These are phyloP conservation scores for Aquatica leii DNA, from an alignment of 2,888 invertebrate species.

Conservation along the genomic window DNA sequence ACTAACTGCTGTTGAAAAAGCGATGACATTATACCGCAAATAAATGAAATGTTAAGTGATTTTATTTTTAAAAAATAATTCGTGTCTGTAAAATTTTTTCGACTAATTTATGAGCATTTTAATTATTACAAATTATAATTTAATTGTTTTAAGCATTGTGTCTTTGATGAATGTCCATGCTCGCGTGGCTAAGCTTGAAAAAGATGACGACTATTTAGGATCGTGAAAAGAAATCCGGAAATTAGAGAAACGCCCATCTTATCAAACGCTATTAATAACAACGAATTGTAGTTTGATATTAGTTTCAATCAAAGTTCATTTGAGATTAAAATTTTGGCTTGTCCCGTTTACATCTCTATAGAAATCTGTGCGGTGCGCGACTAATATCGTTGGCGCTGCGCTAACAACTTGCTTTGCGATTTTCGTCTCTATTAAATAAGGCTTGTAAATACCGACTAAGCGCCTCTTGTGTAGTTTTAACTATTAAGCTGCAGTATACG, in stretches of 20 bases:
- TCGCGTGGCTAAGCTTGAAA: no score
- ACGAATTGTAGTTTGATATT: not conserved
- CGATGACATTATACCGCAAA: no score
- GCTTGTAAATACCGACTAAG: not conserved
- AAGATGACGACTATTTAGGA: no score
- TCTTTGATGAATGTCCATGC: no score
- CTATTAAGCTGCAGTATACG: not conserved
- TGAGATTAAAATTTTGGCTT: not conserved
- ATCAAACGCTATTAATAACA: not conserved
- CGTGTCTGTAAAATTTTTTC: no score
- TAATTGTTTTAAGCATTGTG: no score
- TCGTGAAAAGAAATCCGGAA: not conserved
- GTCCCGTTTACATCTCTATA: constrained; percentile 1
- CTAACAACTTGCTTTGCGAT: not conserved
- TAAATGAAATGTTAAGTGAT: no score
- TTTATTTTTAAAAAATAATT: no score
- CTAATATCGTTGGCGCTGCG: not conserved
- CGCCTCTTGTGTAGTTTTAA: not conserved
- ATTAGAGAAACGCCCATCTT: not conserved
- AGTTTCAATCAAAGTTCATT: constrained; percentile 10
- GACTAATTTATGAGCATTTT: no score
- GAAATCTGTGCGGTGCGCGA: constrained; percentile 3
- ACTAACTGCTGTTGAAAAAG: no score
- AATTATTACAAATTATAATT: no score
- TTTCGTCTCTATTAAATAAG: constrained; percentile 1